Evolutionary conservation across 2,888 invertebrate genomes (phyloP).

Genomic region (Agriopis leucophaearia): DNA sequence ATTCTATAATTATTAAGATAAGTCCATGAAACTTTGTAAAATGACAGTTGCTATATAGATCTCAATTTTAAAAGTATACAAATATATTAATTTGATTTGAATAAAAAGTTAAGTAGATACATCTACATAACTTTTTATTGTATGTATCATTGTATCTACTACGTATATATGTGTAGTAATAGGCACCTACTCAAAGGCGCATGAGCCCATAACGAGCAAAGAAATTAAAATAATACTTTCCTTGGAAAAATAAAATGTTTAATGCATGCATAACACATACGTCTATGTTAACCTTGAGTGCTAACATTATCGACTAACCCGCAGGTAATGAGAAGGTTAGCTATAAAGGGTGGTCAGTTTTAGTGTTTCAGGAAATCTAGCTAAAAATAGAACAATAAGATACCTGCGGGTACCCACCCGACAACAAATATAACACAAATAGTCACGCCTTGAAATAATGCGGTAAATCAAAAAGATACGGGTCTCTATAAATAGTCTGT

Average conservation of each 20-base stretch:
- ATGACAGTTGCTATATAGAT: no score
- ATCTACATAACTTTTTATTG: no score
- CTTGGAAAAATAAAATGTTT: conserved; percentile 51
- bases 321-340: conserved; percentile 47
- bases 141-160: no score
- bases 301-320: conserved; percentile 38
- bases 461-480: conserved; percentile 12
- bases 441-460: conserved; percentile 18
- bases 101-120: no score
- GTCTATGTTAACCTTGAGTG: conserved; percentile 56
- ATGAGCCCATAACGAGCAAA: no score
- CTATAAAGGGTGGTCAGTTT: conserved; percentile 20
- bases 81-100: no score
- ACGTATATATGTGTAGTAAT: no score
- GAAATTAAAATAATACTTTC: conserved; percentile 41
- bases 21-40: no score
- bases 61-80: no score
- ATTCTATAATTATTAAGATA: no score
- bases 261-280: conserved; percentile 49
- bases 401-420: conserved; percentile 7
- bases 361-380: conserved; percentile 6
- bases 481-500: conserved; percentile 17
- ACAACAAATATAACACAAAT: not conserved
- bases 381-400: conserved; percentile 9
- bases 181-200: no score